Evolutionary conservation across 2,113 vertebrate species (phyloP), one percentile per base, ranked within the genome.

Genomic region (Aptenodytes patagonicus): DNA sequence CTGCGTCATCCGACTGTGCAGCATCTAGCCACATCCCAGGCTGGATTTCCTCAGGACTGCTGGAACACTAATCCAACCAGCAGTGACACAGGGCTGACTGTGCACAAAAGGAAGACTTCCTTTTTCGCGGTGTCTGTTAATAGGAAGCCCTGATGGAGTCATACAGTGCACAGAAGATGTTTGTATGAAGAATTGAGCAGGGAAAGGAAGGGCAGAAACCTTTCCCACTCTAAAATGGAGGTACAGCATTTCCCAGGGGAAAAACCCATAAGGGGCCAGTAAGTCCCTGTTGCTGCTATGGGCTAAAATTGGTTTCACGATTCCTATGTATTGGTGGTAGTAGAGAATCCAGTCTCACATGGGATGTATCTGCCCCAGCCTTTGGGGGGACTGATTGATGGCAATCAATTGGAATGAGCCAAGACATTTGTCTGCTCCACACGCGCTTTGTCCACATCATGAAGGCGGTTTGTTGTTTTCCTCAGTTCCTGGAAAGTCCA

Each of bases 401-500:
- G 32, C 58, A 73, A 18, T 88, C 75, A 64, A 1, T 7, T 95
- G 49, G 64, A 93, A 76, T 36, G 47, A 88, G 58, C 66, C 38
- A 87, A 85, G 49, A n/a, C 54, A 32, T 90, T 70, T 90, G 82
- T 80, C 38, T 3, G 2, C 36, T 87, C 65, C 58, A 54, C 42
- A 32, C 36, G 38, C 0, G 1, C 62, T 92, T 78, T 3, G 3
- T 77, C 73, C 58, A 42, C 0, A 2, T 91, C 91, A 94, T 4
- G 4, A 80, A 88, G 32, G 52, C 9, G 3, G 32, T 80, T 77
- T 85, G 78, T 94, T 82, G 58, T 91, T 95, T 95, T 88, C 38
- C 46, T 65, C 0, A 4, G 75, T 94, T 96, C 95, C 79, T 90
- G 79, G 93, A 89, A 96, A 80, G 93, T 96, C 81, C 93, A 88